Evolutionary conservation across 2,113 vertebrate genomes (phyloP).

Genomic region (Callionymus lyra): DNA sequence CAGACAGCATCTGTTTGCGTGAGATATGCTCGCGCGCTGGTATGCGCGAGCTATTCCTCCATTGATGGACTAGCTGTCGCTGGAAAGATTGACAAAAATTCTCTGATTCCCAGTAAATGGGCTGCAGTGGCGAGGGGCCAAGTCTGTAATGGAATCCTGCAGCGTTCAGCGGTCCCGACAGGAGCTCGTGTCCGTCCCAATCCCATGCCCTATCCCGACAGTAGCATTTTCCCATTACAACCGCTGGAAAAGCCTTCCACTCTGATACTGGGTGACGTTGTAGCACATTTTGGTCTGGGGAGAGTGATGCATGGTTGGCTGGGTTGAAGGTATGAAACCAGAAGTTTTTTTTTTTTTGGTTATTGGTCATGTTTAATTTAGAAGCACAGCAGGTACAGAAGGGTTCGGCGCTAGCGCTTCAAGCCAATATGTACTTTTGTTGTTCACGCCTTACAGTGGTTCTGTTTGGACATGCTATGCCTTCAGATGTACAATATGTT

Average conservation of each 20-base stretch:
- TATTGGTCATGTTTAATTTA: conserved; percentile 62
- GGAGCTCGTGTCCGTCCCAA: conserved; percentile 60
- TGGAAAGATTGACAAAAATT: conserved; percentile 65
- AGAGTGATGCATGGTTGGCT: conserved; percentile 47
- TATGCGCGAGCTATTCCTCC: conserved; percentile 53
- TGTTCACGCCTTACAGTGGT: no score
- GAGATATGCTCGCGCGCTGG: conserved; percentile 57
- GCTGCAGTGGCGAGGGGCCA: conserved; percentile 54
- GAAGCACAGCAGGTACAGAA: conserved; percentile 50
- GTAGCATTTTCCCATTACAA: conserved; percentile 68
- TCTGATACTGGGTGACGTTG: conserved; percentile 29
- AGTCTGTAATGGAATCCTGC: conserved; percentile 70
- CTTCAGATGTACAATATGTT: no score
- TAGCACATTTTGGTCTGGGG: conserved; percentile 44
- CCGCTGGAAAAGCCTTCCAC: conserved; percentile 47
- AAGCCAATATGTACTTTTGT: no score
- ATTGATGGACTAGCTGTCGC: conserved; percentile 55
- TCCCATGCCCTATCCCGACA: conserved; percentile 66
- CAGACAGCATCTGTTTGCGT: conserved; percentile 57
- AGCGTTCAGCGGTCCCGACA: conserved; percentile 59
- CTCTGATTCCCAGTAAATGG: conserved; percentile 69
- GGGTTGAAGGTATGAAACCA: conserved; percentile 46
- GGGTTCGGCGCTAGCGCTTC: no score
- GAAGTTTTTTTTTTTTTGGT: conserved; percentile 55
- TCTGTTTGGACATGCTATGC: no score